Conservation (phyloP, 2,113 vertebrate species). For the Epinephelus moara region DNA sequence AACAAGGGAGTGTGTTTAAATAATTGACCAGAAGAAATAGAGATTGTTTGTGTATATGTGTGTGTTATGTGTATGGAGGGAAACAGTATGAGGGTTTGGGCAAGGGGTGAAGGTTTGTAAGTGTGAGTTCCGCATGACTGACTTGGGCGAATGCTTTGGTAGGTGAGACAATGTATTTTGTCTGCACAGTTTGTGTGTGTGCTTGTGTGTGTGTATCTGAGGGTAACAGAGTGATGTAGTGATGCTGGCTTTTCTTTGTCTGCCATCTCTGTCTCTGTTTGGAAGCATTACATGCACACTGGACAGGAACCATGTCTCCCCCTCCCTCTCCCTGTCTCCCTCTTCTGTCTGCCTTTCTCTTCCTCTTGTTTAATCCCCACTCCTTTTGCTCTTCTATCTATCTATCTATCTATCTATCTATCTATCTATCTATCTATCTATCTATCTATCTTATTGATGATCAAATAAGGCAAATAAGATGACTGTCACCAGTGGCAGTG, state of each 20-base stretch:
- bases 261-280: conserved; percentile 48
- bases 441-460: not conserved
- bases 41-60: not conserved
- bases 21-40: conserved; percentile 8
- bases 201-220: conserved; percentile 16
- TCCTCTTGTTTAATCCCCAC: not conserved
- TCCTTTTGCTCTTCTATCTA: not conserved
- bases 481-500: no score
- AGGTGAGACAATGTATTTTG: conserved; percentile 4
- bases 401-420: not conserved
- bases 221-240: conserved; percentile 41
- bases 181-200: conserved; percentile 19
- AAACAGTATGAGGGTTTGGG: not conserved
- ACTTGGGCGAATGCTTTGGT: conserved; percentile 14
- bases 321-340: not conserved
- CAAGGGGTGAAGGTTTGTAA: not conserved
- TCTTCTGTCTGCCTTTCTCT: not conserved
- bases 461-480: no score
- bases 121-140: conserved; percentile 43
- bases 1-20: conserved; percentile 2
- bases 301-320: conserved; percentile 32
- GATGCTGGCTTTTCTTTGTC: conserved; percentile 49
- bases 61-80: not conserved
- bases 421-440: not conserved
- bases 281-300: conserved; percentile 59